phyloP scores from a whole-genome alignment of 2,797 vertebrate species.

The Acanthopagrus latus region DNA sequence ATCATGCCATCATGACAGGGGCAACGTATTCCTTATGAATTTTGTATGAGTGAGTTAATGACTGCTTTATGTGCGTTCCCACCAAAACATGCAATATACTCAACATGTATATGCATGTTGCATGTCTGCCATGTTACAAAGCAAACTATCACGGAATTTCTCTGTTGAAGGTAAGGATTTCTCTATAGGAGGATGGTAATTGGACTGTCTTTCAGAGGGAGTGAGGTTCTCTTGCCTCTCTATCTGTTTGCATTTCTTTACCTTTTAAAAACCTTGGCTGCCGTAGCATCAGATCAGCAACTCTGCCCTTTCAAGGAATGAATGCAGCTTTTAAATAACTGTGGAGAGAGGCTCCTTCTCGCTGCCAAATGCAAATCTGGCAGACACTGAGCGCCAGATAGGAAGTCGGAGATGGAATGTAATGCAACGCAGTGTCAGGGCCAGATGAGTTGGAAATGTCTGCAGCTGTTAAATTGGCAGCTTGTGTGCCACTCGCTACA shows the following conservation, averaged over 20 bases:
- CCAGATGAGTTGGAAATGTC: conserved; percentile 81
- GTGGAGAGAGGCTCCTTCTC: conserved; percentile 59
- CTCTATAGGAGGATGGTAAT: neutral
- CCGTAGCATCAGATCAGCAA: conserved; percentile 68
- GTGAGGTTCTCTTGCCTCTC: conserved; percentile 26
- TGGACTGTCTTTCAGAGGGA: conserved; percentile 17
- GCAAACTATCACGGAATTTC: conserved; percentile 51
- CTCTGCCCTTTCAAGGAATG: conserved; percentile 65
- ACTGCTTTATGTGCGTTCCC: conserved; percentile 54
- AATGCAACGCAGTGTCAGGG: conserved; percentile 69
- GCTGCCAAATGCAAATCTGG: conserved; percentile 76
- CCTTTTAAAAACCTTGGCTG: conserved; percentile 58
- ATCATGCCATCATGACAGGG: conserved; percentile 13
- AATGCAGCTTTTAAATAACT: conserved; percentile 76
- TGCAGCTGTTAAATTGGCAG: conserved; percentile 73
- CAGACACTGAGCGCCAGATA: conserved; percentile 61
- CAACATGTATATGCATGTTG: conserved; percentile 64
- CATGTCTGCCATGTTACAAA: conserved; percentile 49
- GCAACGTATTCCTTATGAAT: conserved; percentile 19
- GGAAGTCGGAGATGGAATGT: conserved; percentile 70
- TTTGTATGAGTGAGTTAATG: conserved; percentile 50
- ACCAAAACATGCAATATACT: conserved; percentile 69
- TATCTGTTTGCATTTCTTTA: conserved; percentile 55
- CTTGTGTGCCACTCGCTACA: conserved; percentile 60
- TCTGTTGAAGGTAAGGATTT: conserved; percentile 65